Evolutionary conservation across 2,888 invertebrate genomes (phyloP).

Genomic region (Drosophila acutilabella): DNA sequence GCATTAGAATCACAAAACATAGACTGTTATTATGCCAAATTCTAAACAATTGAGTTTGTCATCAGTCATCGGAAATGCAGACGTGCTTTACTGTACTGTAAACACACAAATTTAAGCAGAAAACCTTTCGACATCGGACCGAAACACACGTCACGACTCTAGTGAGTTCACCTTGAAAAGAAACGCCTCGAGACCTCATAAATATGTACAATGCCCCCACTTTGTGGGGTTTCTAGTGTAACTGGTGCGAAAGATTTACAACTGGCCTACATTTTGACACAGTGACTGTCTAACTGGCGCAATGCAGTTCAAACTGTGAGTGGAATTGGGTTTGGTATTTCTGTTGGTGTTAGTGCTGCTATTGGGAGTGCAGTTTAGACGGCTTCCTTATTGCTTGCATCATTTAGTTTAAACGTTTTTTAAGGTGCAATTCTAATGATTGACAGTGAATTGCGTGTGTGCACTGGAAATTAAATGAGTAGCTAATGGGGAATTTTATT

Average conservation of each 20-base stretch:
- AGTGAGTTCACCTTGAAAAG: conserved; percentile 49
- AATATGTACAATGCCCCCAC: conserved; percentile 34
- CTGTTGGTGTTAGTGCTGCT: conserved; percentile 6
- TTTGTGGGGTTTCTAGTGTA: conserved; percentile 44
- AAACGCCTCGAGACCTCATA: conserved; percentile 41
- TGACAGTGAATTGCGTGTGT: conserved; percentile 6
- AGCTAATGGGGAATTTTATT: not conserved
- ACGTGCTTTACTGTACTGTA: not conserved
- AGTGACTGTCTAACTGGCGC: conserved; percentile 26
- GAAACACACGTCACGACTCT: conserved; percentile 33
- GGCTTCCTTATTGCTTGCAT: conserved; percentile 51
- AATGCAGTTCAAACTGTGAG: conserved; percentile 24
- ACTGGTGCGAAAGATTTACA: conserved; percentile 58
- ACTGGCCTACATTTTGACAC: conserved; percentile 59
- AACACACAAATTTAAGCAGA: not conserved
- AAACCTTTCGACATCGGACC: conserved; percentile 10
- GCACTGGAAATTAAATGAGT: not conserved
- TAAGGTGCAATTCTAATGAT: conserved; percentile 35
- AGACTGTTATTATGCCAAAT: conserved; percentile 8
- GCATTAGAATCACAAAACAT: conserved; percentile 17
- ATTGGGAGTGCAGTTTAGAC: conserved; percentile 7
- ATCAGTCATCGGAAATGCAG: conserved; percentile 19
- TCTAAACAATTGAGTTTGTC: conserved; percentile 1
- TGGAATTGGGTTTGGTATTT: not conserved
- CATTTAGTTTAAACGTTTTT: conserved; percentile 29